phyloP scores from a whole-genome alignment of 1,140 invertebrate genomes.

The Drosophila subobscura region DNA sequence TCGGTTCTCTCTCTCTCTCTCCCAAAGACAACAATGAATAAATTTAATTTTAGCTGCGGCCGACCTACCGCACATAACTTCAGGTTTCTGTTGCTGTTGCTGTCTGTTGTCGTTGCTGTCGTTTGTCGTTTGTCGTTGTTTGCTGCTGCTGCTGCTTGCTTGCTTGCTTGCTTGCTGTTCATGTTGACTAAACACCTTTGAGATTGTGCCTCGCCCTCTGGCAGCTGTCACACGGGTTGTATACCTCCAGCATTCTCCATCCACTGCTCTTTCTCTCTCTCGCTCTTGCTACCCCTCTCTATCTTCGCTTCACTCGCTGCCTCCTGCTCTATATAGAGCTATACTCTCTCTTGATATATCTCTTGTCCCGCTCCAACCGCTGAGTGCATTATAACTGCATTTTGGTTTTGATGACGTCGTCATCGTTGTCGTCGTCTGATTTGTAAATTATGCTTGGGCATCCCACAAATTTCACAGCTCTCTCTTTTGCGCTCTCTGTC shows the following conservation, averaged over 20 bases:
- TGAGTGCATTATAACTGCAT: conserved; percentile 81
- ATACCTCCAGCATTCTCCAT: conserved; percentile 30
- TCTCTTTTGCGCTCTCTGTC: conserved; percentile 3
- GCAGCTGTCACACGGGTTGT: conserved; percentile 69
- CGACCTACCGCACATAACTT: conserved; percentile 76
- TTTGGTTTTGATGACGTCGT: conserved; percentile 81
- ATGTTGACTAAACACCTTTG: conserved; percentile 81
- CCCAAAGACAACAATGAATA: conserved; percentile 79
- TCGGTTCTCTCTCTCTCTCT: conserved; percentile 17
- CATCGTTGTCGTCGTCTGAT: conserved; percentile 66
- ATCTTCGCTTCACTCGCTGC: background rate
- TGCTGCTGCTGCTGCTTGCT: conserved; percentile 33
- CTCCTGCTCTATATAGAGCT: conserved; percentile 10
- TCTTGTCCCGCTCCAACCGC: conserved; percentile 1
- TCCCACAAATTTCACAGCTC: conserved; percentile 37
- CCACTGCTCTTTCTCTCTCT: conserved; percentile 4
- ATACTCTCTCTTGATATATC: no score
- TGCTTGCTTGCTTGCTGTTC: conserved; percentile 53
- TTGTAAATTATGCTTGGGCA: conserved; percentile 68
- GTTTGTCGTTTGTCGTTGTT: conserved; percentile 22
- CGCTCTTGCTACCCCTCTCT: background rate
- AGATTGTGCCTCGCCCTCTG: conserved; percentile 71
- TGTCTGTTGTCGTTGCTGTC: background rate
- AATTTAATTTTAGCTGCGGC: conserved; percentile 77
- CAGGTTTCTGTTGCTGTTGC: conserved; percentile 25